A percentile compares a stretch with the other conserved stretches of the same genome.
These are phyloP conservation scores for Lonchura striata DNA, from an alignment of 2,113 vertebrate genomes.

Conservation along the genomic window DNA sequence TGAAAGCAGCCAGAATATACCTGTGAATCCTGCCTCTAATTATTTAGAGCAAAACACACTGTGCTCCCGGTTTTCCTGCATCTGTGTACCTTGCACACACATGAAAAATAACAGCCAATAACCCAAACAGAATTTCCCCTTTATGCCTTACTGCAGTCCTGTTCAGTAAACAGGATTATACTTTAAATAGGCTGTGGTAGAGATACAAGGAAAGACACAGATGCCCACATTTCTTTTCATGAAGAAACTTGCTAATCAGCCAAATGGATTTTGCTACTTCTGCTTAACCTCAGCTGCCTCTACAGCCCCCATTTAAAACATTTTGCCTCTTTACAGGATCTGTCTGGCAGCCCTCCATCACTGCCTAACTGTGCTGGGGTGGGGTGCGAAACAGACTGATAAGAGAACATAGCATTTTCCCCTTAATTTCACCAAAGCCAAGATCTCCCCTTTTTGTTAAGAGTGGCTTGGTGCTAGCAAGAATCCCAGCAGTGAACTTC, in stretches of 20 bases:
- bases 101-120: neutral
- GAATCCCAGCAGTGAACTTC: neutral
- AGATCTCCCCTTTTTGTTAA: neutral
- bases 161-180: neutral
- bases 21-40: constrained; percentile 64
- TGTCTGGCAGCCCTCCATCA: neutral
- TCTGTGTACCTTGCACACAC: neutral
- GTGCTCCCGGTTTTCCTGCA: neutral
- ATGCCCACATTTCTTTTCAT: neutral
- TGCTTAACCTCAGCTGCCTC: neutral
- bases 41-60: constrained; percentile 15
- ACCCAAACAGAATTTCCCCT: neutral
- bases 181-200: neutral
- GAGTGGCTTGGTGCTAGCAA: neutral
- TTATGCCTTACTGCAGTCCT: neutral
- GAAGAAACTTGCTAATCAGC: neutral
- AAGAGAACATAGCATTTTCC: neutral
- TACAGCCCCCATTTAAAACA: neutral
- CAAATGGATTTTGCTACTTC: neutral
- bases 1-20: constrained; percentile 65
- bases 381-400: neutral
- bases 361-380: neutral
- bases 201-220: neutral
- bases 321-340: neutral
- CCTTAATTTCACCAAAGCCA: neutral